These are phyloP conservation scores for Mythimna vitellina DNA, from an alignment of 2,888 invertebrate genomes.

Conservation along the genomic window DNA sequence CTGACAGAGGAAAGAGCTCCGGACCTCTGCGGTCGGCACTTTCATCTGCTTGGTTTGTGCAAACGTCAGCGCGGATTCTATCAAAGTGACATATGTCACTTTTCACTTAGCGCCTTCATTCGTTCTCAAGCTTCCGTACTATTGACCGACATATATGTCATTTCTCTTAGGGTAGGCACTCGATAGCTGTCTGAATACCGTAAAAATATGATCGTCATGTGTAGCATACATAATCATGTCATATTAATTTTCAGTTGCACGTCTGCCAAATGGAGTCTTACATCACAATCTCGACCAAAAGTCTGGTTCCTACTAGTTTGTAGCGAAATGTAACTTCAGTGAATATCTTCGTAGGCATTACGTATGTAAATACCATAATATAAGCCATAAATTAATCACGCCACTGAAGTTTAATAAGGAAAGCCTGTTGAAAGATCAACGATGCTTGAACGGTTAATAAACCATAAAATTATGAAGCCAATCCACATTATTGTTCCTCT, in stretches of 20 bases:
- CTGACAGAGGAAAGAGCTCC: no score
- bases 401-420: constrained; percentile 24
- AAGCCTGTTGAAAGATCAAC: constrained; percentile 27
- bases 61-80: no score
- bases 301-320: neutral
- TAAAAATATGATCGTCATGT: no score
- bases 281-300: neutral
- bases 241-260: neutral
- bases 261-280: neutral
- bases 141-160: no score
- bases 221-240: neutral
- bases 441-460: constrained; percentile 32
- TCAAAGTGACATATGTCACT: no score
- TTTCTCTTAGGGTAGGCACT: no score
- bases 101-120: no score
- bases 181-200: no score
- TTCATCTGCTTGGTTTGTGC: no score
- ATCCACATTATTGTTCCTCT: constrained; percentile 11
- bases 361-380: constrained; percentile 1
- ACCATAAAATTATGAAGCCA: constrained; percentile 6
- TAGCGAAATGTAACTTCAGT: neutral
- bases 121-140: no score
- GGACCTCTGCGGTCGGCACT: no score
- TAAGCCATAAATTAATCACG: constrained; percentile 3
- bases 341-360: constrained; percentile 7